phyloP scores from a whole-genome alignment of 92 coral and sea anemone species.

The Scolanthus callimorphus region DNA sequence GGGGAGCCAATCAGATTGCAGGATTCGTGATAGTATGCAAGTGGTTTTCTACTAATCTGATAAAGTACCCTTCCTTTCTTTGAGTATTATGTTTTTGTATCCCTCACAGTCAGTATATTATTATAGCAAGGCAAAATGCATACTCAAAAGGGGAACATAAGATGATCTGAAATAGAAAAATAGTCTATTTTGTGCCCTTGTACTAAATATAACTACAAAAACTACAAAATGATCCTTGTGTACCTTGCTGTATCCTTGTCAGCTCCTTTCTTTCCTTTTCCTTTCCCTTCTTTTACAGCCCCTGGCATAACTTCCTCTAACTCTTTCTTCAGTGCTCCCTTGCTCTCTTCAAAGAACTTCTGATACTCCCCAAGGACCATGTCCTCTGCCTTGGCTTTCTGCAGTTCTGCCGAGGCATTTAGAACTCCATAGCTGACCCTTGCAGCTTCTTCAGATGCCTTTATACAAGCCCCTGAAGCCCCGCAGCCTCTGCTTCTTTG shows the following conservation, averaged over 20 bases:
- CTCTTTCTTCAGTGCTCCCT: conserved; percentile 58
- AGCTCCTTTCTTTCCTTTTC: conserved; percentile 27
- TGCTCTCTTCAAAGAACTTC: conserved; percentile 80
- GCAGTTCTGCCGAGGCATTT: conserved; percentile 71
- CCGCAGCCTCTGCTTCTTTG: conserved; percentile 87
- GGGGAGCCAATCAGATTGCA: too few species aligned
- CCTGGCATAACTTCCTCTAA: conserved; percentile 72
- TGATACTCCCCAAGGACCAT: conserved; percentile 75
- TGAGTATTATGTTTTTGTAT: too few species aligned
- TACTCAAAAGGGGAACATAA: too few species aligned
- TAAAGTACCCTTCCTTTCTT: too few species aligned
- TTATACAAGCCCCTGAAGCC: conserved; percentile 59
- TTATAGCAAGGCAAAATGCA: too few species aligned
- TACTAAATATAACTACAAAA: too few species aligned
- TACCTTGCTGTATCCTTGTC: conserved; percentile 39
- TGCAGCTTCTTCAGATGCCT: conserved; percentile 82
- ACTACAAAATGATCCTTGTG: too few species aligned
- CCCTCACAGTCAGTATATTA: too few species aligned
- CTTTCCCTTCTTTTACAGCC: conserved; percentile 25
- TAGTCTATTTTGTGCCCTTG: too few species aligned
- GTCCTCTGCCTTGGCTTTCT: conserved; percentile 78
- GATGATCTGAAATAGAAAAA: too few species aligned
- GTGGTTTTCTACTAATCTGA: too few species aligned
- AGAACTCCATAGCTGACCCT: conserved; percentile 75
- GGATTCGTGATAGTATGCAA: too few species aligned